phyloP scores from a whole-genome alignment of 2,797 vertebrate genomes.

The Limnodromus scolopaceus region DNA sequence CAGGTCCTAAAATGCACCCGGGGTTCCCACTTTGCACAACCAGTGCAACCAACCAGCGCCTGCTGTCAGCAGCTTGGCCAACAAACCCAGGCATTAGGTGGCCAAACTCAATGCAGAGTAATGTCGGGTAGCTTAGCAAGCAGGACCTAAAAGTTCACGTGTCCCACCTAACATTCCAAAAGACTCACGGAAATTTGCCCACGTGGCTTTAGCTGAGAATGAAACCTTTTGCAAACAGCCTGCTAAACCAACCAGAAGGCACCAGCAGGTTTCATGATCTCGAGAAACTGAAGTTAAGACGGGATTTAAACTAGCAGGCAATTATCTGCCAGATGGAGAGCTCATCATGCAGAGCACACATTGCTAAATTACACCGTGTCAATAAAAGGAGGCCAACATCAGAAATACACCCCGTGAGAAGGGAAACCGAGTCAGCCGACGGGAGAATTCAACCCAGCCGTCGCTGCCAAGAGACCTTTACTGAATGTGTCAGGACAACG shows the following conservation, averaged over 20 bases:
- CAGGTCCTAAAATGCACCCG: not conserved
- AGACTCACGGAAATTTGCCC: not conserved
- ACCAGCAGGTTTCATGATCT: not conserved
- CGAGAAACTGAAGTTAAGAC: constrained; percentile 1
- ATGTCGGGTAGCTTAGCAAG: not conserved
- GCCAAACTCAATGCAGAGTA: not conserved
- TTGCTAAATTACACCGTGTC: not conserved
- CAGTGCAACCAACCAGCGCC: not conserved
- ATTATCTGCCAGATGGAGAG: constrained; percentile 54
- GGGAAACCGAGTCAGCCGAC: not conserved
- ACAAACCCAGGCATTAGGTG: not conserved
- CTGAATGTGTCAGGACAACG: not conserved
- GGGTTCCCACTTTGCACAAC: not conserved
- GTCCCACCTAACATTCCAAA: not conserved
- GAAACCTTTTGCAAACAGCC: not conserved
- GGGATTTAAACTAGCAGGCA: constrained; percentile 48
- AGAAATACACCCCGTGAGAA: not conserved
- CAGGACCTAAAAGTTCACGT: not conserved
- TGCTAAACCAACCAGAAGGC: constrained; percentile 23
- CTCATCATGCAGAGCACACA: not conserved
- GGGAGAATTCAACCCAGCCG: not conserved
- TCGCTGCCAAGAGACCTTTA: not conserved
- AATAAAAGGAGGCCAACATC: not conserved
- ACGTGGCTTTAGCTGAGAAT: rapidly evolving
- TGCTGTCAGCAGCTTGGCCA: not conserved